A percentile compares a stretch with the other conserved stretches of the same genome.
Conservation (phyloP, 1,140 invertebrate species). For the Rhopalosiphum padi region DNA sequence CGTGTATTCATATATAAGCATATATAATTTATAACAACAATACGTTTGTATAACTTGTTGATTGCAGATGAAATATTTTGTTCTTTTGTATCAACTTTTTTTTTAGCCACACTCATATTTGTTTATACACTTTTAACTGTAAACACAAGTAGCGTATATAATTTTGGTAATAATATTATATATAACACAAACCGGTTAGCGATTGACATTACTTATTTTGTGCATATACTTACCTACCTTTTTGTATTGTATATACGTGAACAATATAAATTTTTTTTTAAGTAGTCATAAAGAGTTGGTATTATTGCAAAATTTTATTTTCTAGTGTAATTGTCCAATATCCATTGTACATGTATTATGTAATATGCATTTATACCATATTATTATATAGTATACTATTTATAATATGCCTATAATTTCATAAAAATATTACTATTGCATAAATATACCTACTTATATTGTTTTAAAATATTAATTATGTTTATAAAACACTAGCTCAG, state of each 20-base stretch:
- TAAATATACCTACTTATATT: background rate
- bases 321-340: background rate
- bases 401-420: background rate
- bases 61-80: background rate
- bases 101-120: background rate
- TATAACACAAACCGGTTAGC: background rate
- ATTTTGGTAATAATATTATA: background rate
- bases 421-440: background rate
- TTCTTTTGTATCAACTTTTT: slow-evolving; percentile 1
- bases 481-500: background rate
- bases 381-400: background rate
- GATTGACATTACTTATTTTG: background rate
- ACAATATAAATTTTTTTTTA: background rate
- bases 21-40: background rate
- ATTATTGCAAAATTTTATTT: background rate
- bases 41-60: background rate
- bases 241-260: background rate
- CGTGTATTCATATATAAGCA: background rate
- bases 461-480: background rate
- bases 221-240: background rate
- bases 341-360: background rate
- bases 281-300: background rate
- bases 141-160: background rate
- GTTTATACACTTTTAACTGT: background rate
- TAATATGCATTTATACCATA: too few relatives aligned